These are phyloP conservation scores for Gracilinanus agilis DNA, from an alignment of 2,113 vertebrate genomes.

Conservation along the genomic window DNA sequence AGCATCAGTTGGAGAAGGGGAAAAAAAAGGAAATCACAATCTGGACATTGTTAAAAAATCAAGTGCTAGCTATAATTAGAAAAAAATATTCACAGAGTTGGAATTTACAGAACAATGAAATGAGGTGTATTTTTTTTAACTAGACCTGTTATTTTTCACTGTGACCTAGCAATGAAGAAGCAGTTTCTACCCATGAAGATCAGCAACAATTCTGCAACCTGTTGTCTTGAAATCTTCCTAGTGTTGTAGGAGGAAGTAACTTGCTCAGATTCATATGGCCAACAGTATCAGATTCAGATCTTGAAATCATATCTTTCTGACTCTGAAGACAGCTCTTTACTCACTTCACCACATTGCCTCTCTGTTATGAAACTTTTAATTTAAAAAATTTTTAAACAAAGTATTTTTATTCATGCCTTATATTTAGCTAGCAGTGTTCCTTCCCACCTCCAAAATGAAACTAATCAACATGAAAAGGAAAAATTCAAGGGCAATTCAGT, in stretches of 20 bases:
- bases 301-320: not conserved
- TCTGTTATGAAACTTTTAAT: no score
- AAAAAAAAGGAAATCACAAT: not conserved
- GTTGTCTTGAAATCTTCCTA: not conserved
- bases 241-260: not conserved
- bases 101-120: not conserved
- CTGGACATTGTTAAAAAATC: not conserved
- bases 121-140: not conserved
- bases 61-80: not conserved
- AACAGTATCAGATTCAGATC: not conserved
- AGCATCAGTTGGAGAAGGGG: not conserved
- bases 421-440: no score
- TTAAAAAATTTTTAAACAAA: no score
- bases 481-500: not conserved
- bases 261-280: not conserved
- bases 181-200: not conserved
- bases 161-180: not conserved
- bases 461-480: not conserved
- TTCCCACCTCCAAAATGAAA: no score
- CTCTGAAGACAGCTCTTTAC: not conserved
- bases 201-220: not conserved
- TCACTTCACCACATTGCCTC: not conserved
- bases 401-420: no score
- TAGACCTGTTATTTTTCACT: not conserved
- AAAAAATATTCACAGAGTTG: not conserved